Conservation (phyloP, 1,140 invertebrate genomes). For the Venturia canescens region DNA sequence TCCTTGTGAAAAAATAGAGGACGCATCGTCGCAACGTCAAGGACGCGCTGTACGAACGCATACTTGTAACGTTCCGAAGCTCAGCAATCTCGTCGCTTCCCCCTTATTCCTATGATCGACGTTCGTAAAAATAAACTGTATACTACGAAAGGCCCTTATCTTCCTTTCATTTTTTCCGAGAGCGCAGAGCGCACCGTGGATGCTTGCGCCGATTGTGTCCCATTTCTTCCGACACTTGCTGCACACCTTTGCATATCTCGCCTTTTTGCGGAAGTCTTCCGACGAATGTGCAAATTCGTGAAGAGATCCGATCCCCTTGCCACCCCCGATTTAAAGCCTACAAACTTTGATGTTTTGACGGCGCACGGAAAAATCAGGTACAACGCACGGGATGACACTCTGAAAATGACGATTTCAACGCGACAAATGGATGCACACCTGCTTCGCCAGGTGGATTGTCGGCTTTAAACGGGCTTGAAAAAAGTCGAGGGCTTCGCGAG, state of each 20-base stretch:
- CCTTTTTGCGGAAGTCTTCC: not conserved
- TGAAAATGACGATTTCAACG: too few relatives aligned
- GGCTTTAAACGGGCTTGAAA: too few relatives aligned
- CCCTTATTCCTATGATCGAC: not conserved
- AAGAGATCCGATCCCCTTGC: not conserved
- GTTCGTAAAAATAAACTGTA: slow-evolving; percentile 7
- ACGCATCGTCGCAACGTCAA: not conserved
- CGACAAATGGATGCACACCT: not conserved
- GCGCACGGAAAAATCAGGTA: too few relatives aligned
- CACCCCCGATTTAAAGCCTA: not conserved
- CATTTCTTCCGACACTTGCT: not conserved
- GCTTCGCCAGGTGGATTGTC: not conserved
- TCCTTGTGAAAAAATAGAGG: too few relatives aligned
- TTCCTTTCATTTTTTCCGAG: not conserved
- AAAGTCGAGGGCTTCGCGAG: not conserved
- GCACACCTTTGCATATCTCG: not conserved
- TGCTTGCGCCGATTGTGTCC: not conserved
- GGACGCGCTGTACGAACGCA: not conserved
- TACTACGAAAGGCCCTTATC: not conserved
- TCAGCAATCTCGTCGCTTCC: not conserved
- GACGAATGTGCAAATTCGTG: slow-evolving; percentile 1
- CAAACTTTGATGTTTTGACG: not conserved
- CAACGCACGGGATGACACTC: too few relatives aligned
- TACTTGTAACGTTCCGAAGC: not conserved
- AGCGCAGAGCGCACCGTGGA: not conserved